Percentiles rank a stretch among this genome's conserved stretches.
Conservation (phyloP, 92 coral and sea anemone species). For the Muricea muricata region DNA sequence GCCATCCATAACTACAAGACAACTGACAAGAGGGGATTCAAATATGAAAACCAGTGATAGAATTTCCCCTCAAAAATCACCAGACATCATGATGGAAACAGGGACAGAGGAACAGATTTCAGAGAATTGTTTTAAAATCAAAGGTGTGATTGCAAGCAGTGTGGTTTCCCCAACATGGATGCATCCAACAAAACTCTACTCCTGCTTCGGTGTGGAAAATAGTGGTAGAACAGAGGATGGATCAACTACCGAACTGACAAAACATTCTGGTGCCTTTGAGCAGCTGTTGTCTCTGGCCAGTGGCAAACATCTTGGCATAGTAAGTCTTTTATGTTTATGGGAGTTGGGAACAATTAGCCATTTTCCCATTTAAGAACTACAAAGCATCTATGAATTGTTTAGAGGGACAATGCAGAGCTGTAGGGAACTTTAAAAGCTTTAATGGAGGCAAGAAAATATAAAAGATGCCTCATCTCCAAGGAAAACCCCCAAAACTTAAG, state of each 20-base stretch:
- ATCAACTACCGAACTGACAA: not conserved
- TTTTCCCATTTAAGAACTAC: too few relatives aligned
- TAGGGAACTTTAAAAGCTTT: too few relatives aligned
- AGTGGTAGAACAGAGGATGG: not conserved
- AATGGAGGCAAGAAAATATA: too few relatives aligned
- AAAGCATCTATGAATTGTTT: too few relatives aligned
- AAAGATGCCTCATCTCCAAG: too few relatives aligned
- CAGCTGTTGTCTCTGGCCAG: slow-evolving; percentile 72
- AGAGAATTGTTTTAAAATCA: slow-evolving; percentile 57
- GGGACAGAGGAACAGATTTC: not conserved
- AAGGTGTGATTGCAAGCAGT: slow-evolving; percentile 72
- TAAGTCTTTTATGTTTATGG: slow-evolving; percentile 33
- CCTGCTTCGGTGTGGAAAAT: slow-evolving; percentile 72
- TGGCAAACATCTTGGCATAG: slow-evolving; percentile 76
- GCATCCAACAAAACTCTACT: slow-evolving; percentile 78
- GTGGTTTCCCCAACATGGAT: slow-evolving; percentile 84
- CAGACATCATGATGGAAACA: not conserved
- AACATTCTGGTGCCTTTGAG: slow-evolving; percentile 82
- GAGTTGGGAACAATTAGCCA: not conserved
- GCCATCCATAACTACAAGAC: not conserved
- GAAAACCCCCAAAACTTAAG: too few relatives aligned
- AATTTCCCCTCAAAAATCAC: not conserved
- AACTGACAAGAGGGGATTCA: not conserved
- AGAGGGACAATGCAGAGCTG: too few relatives aligned
- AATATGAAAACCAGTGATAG: slow-evolving; percentile 5